A percentile compares a stretch with the other conserved stretches of the same genome.
Evolutionary conservation across 2,888 invertebrate genomes (phyloP).

Genomic region (Drosophila birchii): DNA sequence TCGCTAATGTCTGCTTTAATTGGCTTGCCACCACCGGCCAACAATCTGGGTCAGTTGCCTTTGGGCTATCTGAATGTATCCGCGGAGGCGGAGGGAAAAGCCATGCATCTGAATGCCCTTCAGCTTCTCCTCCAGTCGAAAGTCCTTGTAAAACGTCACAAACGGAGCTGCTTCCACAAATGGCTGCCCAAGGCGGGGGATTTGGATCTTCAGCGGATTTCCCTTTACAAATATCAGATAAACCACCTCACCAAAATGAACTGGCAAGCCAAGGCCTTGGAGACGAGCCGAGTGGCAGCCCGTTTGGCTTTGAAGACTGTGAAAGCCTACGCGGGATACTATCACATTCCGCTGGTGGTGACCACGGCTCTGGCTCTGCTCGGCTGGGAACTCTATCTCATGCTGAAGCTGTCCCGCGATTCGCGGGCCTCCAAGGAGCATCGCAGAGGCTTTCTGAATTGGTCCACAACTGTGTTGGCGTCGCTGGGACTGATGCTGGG

Average conservation of each 20-base stretch:
- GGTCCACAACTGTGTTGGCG: constrained; percentile 1
- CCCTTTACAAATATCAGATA: constrained; percentile 32
- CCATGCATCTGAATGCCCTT: constrained; percentile 90
- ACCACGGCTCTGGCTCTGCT: constrained; percentile 88
- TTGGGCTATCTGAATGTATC: constrained; percentile 68
- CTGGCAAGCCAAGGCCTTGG: constrained; percentile 76
- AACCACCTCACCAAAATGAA: constrained; percentile 18
- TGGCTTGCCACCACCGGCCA: constrained; percentile 94
- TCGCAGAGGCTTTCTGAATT: constrained; percentile 11
- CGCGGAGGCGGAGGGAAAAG: constrained; percentile 85
- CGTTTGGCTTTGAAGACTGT: constrained; percentile 89
- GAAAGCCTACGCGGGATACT: constrained; percentile 93
- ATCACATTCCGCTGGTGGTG: constrained; percentile 89
- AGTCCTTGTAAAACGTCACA: constrained; percentile 64
- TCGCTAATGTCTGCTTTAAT: constrained; percentile 94
- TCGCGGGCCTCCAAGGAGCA: constrained; percentile 36
- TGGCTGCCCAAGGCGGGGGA: constrained; percentile 60
- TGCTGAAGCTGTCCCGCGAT: constrained; percentile 52
- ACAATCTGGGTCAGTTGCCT: constrained; percentile 86
- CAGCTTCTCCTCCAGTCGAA: constrained; percentile 89
- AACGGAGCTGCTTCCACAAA: constrained; percentile 65
- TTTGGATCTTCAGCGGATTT: constrained; percentile 50
- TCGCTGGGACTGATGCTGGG: constrained; percentile 27
- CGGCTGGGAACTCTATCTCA: constrained; percentile 89
- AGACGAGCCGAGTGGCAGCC: constrained; percentile 87